These are phyloP conservation scores for Onthophagus taurus DNA, from an alignment of 1,140 invertebrate genomes.

Conservation along the genomic window DNA sequence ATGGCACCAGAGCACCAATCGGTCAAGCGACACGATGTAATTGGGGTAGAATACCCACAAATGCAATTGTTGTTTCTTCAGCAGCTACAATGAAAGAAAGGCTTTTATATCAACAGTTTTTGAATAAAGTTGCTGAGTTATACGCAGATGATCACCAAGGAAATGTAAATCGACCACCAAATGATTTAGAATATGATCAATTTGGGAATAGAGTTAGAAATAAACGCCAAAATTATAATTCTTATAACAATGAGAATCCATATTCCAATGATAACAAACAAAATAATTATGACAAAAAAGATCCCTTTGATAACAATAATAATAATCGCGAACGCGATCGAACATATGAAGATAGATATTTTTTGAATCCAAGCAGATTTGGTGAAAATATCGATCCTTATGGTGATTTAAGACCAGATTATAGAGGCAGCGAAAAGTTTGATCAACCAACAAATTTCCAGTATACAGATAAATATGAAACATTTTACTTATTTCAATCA, in stretches of 20 bases:
- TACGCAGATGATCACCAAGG: constrained; percentile 28
- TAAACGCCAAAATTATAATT: constrained; percentile 23
- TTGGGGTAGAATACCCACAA: constrained; percentile 77
- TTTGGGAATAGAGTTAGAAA: constrained; percentile 15
- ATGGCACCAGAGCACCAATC: constrained; percentile 62
- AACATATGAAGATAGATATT: constrained; percentile 26
- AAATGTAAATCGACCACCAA: neutral
- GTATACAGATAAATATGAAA: constrained; percentile 37
- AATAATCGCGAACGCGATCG: constrained; percentile 16
- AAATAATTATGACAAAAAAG: constrained; percentile 9
- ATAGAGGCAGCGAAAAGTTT: neutral
- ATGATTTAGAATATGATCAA: constrained; percentile 12
- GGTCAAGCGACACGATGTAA: constrained; percentile 72
- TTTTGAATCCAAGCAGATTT: constrained; percentile 28
- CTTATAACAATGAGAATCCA: constrained; percentile 2
- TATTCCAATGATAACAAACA: neutral
- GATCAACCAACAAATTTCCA: neutral
- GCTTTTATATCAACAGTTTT: constrained; percentile 49
- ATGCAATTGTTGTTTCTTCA: constrained; percentile 80
- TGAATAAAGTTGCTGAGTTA: constrained; percentile 43
- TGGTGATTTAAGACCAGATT: constrained; percentile 9
- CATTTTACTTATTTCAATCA: constrained; percentile 64
- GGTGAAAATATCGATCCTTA: constrained; percentile 34
- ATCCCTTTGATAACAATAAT: constrained; percentile 10
- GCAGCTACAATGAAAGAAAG: constrained; percentile 54